phyloP scores from a whole-genome alignment of 2,888 invertebrate species.

The Meiosimyza decipiens region DNA sequence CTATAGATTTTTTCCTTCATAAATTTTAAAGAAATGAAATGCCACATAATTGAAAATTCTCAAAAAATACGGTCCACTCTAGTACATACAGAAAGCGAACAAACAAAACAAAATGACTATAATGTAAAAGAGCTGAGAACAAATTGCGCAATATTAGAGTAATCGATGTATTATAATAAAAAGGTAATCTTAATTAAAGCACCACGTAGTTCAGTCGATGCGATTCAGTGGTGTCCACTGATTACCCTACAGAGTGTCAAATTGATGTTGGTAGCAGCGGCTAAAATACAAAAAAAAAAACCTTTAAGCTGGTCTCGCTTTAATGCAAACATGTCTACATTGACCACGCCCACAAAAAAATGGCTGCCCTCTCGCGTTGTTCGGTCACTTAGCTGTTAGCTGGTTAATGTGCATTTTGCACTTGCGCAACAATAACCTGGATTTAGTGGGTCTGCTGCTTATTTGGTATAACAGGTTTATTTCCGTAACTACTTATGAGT shows the following conservation, averaged over 20 bases:
- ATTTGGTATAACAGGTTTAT: conserved; percentile 18
- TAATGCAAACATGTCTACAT: no score
- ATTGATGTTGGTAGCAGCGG: no score
- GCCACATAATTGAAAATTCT: background rate
- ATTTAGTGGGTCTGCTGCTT: background rate
- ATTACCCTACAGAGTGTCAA: no score
- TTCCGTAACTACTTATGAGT: conserved; percentile 12
- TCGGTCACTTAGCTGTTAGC: background rate
- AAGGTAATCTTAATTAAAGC: conserved; percentile 42
- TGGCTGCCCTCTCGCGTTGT: no score
- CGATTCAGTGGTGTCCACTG: no score
- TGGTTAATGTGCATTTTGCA: background rate
- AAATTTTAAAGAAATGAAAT: no score
- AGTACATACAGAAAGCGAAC: background rate
- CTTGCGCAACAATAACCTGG: background rate
- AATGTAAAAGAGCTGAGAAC: conserved; percentile 37
- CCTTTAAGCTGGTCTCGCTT: no score
- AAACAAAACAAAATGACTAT: conserved; percentile 4
- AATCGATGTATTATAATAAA: conserved; percentile 47
- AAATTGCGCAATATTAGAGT: conserved; percentile 50
- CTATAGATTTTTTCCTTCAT: no score
- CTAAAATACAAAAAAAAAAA: no score
- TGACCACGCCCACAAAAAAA: no score
- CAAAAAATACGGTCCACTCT: conserved; percentile 6
- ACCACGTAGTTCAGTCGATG: background rate